Base-by-base conservation (phyloP, 2,888 invertebrate species). In the Drosophila aldrichi region DNA sequence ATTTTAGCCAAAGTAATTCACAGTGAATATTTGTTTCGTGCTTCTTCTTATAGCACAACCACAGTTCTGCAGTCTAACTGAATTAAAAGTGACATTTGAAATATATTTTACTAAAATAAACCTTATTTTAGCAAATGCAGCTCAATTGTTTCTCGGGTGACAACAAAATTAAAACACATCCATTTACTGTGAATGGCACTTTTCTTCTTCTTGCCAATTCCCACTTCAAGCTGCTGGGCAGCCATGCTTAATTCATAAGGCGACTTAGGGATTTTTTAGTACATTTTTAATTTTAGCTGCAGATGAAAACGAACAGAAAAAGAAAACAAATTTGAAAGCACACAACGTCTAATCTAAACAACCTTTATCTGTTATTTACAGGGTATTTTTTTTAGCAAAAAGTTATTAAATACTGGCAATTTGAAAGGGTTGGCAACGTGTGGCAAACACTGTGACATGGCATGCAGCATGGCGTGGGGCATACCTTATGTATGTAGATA, bases 381-480 rank as follows among this genome's bases (percentile, higher is more conserved):
- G 77, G 75, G 79, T 81, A 70, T 57, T 14, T 34, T 43, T 43
- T 34, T 43, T 43, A 32, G 57, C 70, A 62, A 81, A 83, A 81
- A 87, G 78, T 87, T 83, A 84, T 87, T 83, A 83, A 87, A 84
- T 82, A 62, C 80, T 63, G 70, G 67, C 79, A 62, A 69, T 68
- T 69, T 46, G 20, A 38, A 44, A 36, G 68, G 64, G 61, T 43
- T 38, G 40, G 68, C 65, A 66, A 60, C 49, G 70, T 71, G 79
- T 73, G 87, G 85, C 85, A 70, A 70, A 68, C 69, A 66, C 67
- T 83, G 81, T 86, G 86, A 81, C 86, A 83, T 70, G 81, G 66
- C 79, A 70, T 83, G 74, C 72, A 73, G 74, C 87, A 81, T 69
- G 77, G 74, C 77, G 60, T 74, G 77, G 74, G 77, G 72, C 65